Percentiles rank a stretch among this genome's conserved stretches.
Conservation (phyloP, 1,140 invertebrate genomes). For the Drosophila punjabiensis region DNA sequence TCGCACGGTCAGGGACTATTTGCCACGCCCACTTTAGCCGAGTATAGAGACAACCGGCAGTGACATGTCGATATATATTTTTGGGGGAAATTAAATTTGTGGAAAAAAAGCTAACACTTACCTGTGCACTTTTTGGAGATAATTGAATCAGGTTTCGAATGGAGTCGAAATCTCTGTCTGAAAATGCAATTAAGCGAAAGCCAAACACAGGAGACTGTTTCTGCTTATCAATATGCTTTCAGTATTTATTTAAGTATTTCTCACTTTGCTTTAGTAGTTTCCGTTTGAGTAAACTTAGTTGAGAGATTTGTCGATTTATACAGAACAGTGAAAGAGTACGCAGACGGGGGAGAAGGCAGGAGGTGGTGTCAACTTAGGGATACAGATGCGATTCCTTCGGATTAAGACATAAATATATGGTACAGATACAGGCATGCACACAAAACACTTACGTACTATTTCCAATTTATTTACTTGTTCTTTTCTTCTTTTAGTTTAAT, state of each 20-base stretch:
- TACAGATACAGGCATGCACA: slow-evolving; percentile 38
- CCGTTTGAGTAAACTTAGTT: slow-evolving; percentile 38
- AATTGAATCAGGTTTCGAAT: slow-evolving; percentile 37
- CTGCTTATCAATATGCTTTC: slow-evolving; percentile 74
- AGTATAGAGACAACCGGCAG: slow-evolving; percentile 13
- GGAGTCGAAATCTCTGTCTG: slow-evolving; percentile 21
- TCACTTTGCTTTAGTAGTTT: slow-evolving; percentile 56
- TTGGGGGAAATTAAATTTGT: slow-evolving; percentile 29
- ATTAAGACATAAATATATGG: slow-evolving; percentile 42
- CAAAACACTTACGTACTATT: slow-evolving; percentile 43
- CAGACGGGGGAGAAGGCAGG: not conserved
- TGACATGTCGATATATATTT: slow-evolving; percentile 31
- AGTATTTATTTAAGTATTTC: slow-evolving; percentile 81
- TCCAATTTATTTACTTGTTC: slow-evolving; percentile 1
- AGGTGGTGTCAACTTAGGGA: slow-evolving; percentile 30
- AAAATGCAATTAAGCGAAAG: slow-evolving; percentile 49
- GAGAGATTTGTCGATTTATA: slow-evolving; percentile 56
- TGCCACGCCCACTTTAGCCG: not conserved
- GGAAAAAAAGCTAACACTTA: slow-evolving; percentile 40
- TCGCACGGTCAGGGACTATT: slow-evolving; percentile 20
- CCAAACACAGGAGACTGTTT: slow-evolving; percentile 17
- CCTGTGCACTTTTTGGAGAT: slow-evolving; percentile 18
- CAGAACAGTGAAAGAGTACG: slow-evolving; percentile 41
- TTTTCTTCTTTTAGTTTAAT: not conserved
- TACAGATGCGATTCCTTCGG: slow-evolving; percentile 19